Percentiles rank a stretch among this genome's conserved stretches.
phyloP scores from a whole-genome alignment of 2,888 invertebrate genomes.

The Glyphotaelius pellucidus region DNA sequence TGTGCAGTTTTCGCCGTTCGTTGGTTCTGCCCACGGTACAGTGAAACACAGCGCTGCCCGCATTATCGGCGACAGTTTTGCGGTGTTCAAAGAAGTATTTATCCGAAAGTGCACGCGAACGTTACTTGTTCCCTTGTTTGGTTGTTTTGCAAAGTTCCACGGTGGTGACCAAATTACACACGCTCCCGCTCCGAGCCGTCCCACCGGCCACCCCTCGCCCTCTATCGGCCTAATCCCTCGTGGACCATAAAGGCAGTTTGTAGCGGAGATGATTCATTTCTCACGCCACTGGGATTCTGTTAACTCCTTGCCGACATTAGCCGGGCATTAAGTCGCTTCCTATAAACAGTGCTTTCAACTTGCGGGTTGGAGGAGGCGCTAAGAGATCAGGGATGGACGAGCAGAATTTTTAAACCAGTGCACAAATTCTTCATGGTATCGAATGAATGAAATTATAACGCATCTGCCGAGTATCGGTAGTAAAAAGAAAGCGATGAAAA shows the following conservation, averaged over 20 bases:
- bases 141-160: constrained; percentile 28
- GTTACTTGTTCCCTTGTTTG: background rate
- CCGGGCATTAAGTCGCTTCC: constrained; percentile 39
- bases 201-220: background rate
- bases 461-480: too few relatives aligned
- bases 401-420: background rate
- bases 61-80: constrained; percentile 17
- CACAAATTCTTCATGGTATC: too few relatives aligned
- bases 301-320: constrained; percentile 44
- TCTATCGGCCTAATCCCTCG: constrained; percentile 52
- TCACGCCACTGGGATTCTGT: constrained; percentile 47
- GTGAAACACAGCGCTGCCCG: background rate
- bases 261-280: constrained; percentile 60
- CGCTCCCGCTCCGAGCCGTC: background rate
- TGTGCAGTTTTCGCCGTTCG: background rate
- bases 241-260: constrained; percentile 61
- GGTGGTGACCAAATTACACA: constrained; percentile 30
- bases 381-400: background rate
- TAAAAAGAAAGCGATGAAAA: too few relatives aligned
- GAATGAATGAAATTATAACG: too few relatives aligned
- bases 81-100: constrained; percentile 22
- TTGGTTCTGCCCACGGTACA: background rate
- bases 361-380: background rate
- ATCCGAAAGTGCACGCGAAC: constrained; percentile 29
- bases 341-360: background rate